These are phyloP conservation scores for Gallinago stenura DNA, from an alignment of 2,797 vertebrate genomes.

Conservation along the genomic window DNA sequence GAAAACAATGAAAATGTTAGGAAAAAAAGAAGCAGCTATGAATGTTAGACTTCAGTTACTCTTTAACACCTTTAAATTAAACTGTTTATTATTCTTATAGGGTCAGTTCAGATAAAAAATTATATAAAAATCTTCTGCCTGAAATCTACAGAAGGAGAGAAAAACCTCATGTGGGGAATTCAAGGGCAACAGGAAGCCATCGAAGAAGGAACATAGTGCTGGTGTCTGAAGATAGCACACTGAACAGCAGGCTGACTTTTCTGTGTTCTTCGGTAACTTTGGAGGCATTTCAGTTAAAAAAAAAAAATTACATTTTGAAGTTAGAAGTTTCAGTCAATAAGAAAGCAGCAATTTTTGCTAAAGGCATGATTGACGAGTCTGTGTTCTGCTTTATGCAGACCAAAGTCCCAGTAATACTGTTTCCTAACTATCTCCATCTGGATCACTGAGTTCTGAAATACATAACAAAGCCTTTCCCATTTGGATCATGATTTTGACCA, in stretches of 20 bases:
- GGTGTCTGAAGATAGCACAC: background rate
- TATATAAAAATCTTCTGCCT: background rate
- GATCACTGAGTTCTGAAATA: background rate
- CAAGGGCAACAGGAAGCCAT: background rate
- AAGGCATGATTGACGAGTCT: background rate
- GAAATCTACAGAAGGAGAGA: background rate
- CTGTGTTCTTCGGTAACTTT: background rate
- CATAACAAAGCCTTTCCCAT: background rate
- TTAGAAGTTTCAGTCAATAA: background rate
- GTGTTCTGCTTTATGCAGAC: background rate
- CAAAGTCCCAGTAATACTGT: background rate
- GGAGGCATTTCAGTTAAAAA: background rate
- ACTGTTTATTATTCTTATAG: background rate
- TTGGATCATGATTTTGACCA: conserved; percentile 14
- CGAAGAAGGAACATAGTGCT: background rate
- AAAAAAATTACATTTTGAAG: background rate
- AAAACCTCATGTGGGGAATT: background rate
- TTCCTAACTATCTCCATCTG: conserved; percentile 22
- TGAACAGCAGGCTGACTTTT: background rate
- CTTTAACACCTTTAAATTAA: background rate
- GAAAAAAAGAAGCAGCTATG: background rate
- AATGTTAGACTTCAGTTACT: background rate
- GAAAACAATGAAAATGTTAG: background rate
- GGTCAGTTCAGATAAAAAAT: background rate
- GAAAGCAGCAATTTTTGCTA: background rate